A percentile compares a stretch with the other conserved stretches of the same genome.
phyloP scores from a whole-genome alignment of 2,797 vertebrate species.

The Vireo griseus region DNA sequence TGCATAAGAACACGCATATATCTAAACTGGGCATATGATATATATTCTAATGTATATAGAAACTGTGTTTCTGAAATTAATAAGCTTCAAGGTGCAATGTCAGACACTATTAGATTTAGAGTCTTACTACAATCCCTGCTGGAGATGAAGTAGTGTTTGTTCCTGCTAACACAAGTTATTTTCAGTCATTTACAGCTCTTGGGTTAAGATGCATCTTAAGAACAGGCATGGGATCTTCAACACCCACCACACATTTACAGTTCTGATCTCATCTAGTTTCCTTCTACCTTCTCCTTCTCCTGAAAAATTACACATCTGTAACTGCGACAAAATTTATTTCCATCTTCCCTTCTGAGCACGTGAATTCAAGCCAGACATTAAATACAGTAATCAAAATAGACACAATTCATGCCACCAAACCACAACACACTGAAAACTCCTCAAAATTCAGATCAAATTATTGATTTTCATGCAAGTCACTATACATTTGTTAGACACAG shows the following conservation, averaged over 20 bases:
- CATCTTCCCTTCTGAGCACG: background rate
- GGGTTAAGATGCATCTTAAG: background rate
- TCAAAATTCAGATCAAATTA: background rate
- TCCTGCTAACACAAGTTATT: background rate
- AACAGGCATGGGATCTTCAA: background rate
- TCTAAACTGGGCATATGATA: background rate
- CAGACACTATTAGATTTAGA: background rate
- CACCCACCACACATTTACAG: background rate
- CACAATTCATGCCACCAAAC: background rate
- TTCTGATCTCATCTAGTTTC: background rate
- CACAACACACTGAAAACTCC: background rate
- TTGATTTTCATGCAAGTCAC: background rate
- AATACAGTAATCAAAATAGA: background rate
- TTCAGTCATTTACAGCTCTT: background rate
- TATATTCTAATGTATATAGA: background rate
- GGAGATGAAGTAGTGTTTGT: background rate
- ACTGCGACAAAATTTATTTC: background rate
- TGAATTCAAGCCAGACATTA: background rate
- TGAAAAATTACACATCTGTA: background rate
- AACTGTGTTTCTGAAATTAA: background rate
- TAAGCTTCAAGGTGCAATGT: fast-evolving
- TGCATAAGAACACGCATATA: background rate
- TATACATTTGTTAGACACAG: background rate
- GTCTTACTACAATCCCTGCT: background rate
- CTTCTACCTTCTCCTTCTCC: background rate